Base-by-base conservation (phyloP, 2,888 invertebrate genomes). In the Polydrusus tereticollis region DNA sequence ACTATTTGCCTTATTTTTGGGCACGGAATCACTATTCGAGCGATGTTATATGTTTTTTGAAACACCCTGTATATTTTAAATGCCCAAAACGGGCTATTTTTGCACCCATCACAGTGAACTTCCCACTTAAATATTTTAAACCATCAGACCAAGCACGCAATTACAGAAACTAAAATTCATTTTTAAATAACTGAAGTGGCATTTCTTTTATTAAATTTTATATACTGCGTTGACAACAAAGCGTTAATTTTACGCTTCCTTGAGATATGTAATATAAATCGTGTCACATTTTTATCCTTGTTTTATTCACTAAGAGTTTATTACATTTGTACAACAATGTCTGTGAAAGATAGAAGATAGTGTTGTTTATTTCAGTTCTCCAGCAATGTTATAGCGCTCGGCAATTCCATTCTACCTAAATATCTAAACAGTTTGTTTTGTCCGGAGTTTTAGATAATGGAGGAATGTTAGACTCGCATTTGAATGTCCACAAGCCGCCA, bases 381-480 rank as follows among this genome's bases (percentile, higher is more conserved):
- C n/a, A n/a, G 26, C 50, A 45, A 45, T 45, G 29, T 45, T 72
- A 38, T 58, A n/a, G 57, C 57, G 43, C 47, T 59, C 41, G 45
- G 41, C 63, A 60, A 67, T 63, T 73, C 38, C 69, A 59, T 66
- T 64, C 50, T 57, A 65, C 58, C 74, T 71, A 74, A 74, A 74
- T 64, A 68, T 55, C 55, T 41, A 71, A 74, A 74, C 66, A 68
- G 63, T 72, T 69, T 74, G 71, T 72, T 68, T 74, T 64, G 74
- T 69, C 62, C 66, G 57, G 18, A 72, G 64, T 74, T 74, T 74
- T 72, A 72, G 74, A 69, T 72, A 72, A 74, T 72, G 69, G 72
- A 45, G 60, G 71, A 74, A 71, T 74, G 74, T 69, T 26, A 67
- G 67, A 62, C 47, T 57, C 69, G 67, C 67, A 70, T 73, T 73